These are phyloP conservation scores for Amphiprion clarkii DNA, from an alignment of 2,797 vertebrate genomes.

Conservation along the genomic window DNA sequence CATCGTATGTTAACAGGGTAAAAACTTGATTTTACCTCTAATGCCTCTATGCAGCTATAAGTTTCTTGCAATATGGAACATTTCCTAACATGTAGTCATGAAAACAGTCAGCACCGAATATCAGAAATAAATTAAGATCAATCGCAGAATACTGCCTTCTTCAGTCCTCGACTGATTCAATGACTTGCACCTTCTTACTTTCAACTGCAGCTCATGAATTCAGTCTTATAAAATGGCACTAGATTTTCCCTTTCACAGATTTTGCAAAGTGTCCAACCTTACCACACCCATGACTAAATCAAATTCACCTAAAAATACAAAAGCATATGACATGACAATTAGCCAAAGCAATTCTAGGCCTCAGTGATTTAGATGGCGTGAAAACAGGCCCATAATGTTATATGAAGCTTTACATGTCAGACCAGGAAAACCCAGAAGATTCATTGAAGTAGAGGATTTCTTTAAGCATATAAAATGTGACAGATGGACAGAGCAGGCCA, in stretches of 20 bases:
- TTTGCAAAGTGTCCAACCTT: slow-evolving; percentile 49
- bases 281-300: slow-evolving; percentile 69
- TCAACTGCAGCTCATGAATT: slow-evolving; percentile 43
- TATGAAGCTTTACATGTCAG: slow-evolving; percentile 71
- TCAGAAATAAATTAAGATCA: slow-evolving; percentile 16
- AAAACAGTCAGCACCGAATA: slow-evolving; percentile 14
- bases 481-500: slow-evolving; percentile 52
- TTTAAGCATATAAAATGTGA: slow-evolving; percentile 65
- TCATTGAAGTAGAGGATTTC: slow-evolving; percentile 62
- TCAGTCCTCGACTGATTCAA: slow-evolving; percentile 16
- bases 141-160: slow-evolving; percentile 26
- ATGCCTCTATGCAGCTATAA: background rate
- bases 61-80: slow-evolving; percentile 15
- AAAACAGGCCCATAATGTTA: slow-evolving; percentile 69
- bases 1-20: too few relatives aligned
- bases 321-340: slow-evolving; percentile 61
- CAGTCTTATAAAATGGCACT: slow-evolving; percentile 31
- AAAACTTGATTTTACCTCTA: too few relatives aligned
- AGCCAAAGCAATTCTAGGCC: slow-evolving; percentile 47
- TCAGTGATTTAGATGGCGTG: slow-evolving; percentile 64
- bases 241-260: slow-evolving; percentile 44
- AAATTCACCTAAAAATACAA: slow-evolving; percentile 61
- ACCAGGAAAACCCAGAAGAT: slow-evolving; percentile 59
- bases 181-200: slow-evolving; percentile 27
- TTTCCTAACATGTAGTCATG: slow-evolving; percentile 6